Conservation (phyloP, 2,888 invertebrate species). For the Reticulitermes lucifugus region DNA sequence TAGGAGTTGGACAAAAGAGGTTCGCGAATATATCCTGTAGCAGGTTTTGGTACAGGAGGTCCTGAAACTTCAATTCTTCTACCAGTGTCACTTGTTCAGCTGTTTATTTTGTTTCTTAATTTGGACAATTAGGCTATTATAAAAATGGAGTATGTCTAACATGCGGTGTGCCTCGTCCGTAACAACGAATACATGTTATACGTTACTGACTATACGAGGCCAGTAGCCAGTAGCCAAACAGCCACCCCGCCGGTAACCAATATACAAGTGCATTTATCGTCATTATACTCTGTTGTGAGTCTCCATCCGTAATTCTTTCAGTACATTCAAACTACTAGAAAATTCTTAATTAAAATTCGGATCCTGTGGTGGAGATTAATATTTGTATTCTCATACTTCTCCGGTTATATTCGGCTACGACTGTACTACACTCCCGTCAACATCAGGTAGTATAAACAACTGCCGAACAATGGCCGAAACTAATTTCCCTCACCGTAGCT, state of each 20-base stretch:
- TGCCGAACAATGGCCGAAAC: not conserved
- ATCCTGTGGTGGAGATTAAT: not conserved
- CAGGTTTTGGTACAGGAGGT: too few species aligned
- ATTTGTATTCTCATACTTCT: not conserved
- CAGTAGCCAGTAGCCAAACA: too few species aligned
- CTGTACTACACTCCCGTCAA: not conserved
- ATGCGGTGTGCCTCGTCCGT: too few species aligned
- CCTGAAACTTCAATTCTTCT: too few species aligned
- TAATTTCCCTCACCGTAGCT: not conserved
- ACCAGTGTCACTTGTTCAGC: too few species aligned
- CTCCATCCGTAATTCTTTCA: not conserved
- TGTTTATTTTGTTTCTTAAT: too few species aligned
- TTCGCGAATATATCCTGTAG: too few species aligned
- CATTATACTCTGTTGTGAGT: not conserved
- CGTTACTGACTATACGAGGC: too few species aligned
- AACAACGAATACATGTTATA: too few species aligned
- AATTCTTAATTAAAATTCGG: not conserved
- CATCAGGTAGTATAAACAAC: not conserved
- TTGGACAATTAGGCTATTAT: too few species aligned
- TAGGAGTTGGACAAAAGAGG: too few species aligned
- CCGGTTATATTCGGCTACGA: not conserved
- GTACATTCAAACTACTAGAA: not conserved
- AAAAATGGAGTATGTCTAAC: too few species aligned
- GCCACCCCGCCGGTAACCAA: not conserved
- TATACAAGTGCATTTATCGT: not conserved